A percentile compares a stretch with the other conserved stretches of the same genome.
phyloP scores from a whole-genome alignment of 1,140 invertebrate genomes.

The Drosophila jambulina region DNA sequence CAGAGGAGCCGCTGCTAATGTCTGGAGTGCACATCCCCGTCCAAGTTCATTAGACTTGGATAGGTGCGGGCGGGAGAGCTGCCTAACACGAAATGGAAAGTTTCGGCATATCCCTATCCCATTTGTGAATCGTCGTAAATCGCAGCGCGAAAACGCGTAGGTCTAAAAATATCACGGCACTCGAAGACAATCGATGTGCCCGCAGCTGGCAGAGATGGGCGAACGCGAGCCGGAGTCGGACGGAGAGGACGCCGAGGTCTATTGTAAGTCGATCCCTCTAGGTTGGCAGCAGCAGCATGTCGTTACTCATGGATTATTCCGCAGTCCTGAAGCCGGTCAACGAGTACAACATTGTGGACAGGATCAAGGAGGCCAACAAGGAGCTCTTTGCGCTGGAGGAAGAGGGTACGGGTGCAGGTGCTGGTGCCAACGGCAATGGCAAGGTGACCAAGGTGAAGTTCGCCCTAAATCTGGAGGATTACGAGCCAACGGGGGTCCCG shows the following conservation, averaged over 20 bases:
- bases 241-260: constrained; percentile 93
- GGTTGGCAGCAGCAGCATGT: constrained; percentile 37
- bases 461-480: constrained; percentile 75
- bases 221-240: constrained; percentile 97
- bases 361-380: constrained; percentile 84
- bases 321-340: constrained; percentile 83
- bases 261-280: constrained; percentile 67
- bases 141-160: constrained; percentile 31
- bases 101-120: constrained; percentile 36
- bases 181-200: constrained; percentile 44
- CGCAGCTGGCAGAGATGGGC: constrained; percentile 86
- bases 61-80: constrained; percentile 43
- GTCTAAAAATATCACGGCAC: constrained; percentile 67
- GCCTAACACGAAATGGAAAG: constrained; percentile 77
- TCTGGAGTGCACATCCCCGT: constrained; percentile 60
- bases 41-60: constrained; percentile 80
- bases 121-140: constrained; percentile 54
- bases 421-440: constrained; percentile 6
- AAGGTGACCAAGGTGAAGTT: constrained; percentile 77
- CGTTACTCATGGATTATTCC: constrained; percentile 65
- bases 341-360: constrained; percentile 84
- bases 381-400: constrained; percentile 66
- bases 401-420: background rate
- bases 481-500: constrained; percentile 56
- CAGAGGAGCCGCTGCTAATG: constrained; percentile 38